Base-by-base conservation (phyloP, 2,888 invertebrate genomes). In the Balanococcus diminutus region DNA sequence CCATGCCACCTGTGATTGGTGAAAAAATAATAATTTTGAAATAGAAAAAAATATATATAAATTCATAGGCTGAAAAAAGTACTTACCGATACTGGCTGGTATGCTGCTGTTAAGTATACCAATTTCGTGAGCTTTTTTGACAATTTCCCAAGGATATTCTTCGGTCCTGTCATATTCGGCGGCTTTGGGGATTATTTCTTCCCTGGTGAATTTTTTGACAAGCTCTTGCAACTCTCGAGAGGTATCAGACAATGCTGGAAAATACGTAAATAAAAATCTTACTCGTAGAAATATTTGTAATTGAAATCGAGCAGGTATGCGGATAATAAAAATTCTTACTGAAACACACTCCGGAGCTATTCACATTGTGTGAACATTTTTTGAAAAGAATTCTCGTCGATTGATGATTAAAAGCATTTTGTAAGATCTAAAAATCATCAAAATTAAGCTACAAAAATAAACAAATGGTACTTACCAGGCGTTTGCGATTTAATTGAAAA, bases 111-210 rank as follows among this genome's bases (percentile, higher is more conserved):
- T 98, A 91, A 97, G 93, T 9, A 99, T 92, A 25, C 98, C 99
- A 56, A 98, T 89, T 83, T 91, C 90, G 94, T 96, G 97, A 0
- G 98, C 97, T 90, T 98, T 98, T 92, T 98, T 98, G 22, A 98
- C 92, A 87, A 99, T 92, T 9, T 96, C 96, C 96, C 96, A 96
- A 0, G 99, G 98, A 91, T 96, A 99, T 91, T 96, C 95, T 87
- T 98, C 98, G 84, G 94, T 93, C 90, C 92, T 94, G 91, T 99
- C 98, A 90, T 96, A 93, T 86, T 98, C 93, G 0, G 95, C 94
- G 0, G 98, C 98, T 79, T 93, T 93, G 0, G 98, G 98, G 86
- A 97, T 93, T 87, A 98, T 95, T 91, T 98, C 98, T 88, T 99
- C 98, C 86, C 92, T 92, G 0, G 96, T 93, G 91, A 99, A 98